Conservation (phyloP, 2,797 vertebrate genomes). For the Gadopsis bispinosus region DNA sequence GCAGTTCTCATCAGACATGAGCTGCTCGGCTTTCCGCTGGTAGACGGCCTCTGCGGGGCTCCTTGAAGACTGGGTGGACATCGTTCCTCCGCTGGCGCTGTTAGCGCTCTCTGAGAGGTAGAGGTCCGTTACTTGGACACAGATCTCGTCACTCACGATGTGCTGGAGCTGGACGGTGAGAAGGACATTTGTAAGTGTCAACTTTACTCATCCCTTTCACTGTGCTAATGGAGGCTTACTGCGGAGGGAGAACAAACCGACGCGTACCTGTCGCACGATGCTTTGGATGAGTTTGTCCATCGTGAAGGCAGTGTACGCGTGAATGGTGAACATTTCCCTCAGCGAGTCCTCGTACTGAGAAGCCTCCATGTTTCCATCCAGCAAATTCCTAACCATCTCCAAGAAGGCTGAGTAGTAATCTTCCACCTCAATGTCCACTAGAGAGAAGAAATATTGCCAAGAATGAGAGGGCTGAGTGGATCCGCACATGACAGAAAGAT, state of each 20-base stretch:
- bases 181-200: not conserved
- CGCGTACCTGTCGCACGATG: conserved; percentile 94
- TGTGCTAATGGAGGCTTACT: not conserved
- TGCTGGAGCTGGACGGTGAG: conserved; percentile 91
- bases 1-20: conserved; percentile 98
- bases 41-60: conserved; percentile 87
- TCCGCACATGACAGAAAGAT: not conserved
- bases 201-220: not conserved
- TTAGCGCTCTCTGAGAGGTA: conserved; percentile 91
- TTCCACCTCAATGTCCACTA: conserved; percentile 98
- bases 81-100: conserved; percentile 89
- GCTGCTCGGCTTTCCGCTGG: conserved; percentile 95
- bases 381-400: conserved; percentile 96
- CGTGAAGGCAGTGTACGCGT: conserved; percentile 97
- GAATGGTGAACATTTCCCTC: conserved; percentile 99
- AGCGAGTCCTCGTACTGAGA: conserved; percentile 97
- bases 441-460: conserved; percentile 5
- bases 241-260: fast-evolving
- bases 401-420: conserved; percentile 98
- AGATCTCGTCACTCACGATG: conserved; percentile 98
- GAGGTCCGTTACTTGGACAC: conserved; percentile 95
- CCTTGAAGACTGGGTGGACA: conserved; percentile 88
- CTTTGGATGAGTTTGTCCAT: conserved; percentile 99
- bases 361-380: conserved; percentile 98
- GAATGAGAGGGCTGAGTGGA: not conserved